Evolutionary conservation across 2,113 vertebrate genomes (phyloP).

Genomic region (Prolemur simus): DNA sequence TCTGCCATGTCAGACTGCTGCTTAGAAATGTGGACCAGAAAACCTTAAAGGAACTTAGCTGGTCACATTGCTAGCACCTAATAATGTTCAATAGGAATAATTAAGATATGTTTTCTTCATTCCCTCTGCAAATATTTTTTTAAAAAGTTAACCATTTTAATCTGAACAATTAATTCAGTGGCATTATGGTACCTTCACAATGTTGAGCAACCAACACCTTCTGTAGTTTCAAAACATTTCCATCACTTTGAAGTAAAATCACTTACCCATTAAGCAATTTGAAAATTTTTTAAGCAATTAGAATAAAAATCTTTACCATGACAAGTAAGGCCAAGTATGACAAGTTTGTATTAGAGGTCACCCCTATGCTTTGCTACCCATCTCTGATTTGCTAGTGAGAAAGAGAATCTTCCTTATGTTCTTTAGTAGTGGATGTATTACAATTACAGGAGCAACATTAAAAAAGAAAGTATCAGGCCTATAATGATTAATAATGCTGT

Average conservation of each 20-base stretch:
- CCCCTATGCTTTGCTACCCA: neutral
- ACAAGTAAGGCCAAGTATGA: neutral
- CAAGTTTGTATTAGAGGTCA: constrained; percentile 5
- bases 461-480: constrained; percentile 2
- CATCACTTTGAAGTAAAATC: neutral
- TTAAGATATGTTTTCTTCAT: neutral
- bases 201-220: neutral
- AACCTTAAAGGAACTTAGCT: neutral
- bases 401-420: neutral
- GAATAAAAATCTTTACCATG: constrained; percentile 21
- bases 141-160: neutral
- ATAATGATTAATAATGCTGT: constrained; percentile 15
- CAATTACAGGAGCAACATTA: neutral
- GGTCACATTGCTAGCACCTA: neutral
- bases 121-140: neutral
- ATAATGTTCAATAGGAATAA: constrained; percentile 14
- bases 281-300: neutral
- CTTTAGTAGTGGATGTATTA: constrained; percentile 21
- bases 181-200: neutral
- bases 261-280: neutral
- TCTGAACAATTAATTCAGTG: neutral
- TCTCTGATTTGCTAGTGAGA: constrained; percentile 37
- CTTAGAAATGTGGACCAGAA: neutral
- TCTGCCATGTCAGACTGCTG: neutral
- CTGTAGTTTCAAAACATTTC: constrained; percentile 14